phyloP scores from a whole-genome alignment of 1,140 invertebrate species.

The Maconellicoccus hirsutus region DNA sequence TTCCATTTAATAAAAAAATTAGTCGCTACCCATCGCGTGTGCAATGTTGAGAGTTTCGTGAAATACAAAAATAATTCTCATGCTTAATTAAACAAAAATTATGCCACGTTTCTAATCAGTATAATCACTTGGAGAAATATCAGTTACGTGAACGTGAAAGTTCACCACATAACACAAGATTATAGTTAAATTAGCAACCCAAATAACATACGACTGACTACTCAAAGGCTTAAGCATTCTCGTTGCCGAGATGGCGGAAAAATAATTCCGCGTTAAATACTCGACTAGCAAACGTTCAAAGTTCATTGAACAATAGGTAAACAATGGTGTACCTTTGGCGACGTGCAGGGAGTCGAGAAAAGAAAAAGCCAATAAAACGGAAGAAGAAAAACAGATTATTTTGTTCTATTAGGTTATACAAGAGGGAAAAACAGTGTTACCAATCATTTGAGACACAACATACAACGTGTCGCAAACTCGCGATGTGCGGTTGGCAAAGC shows the following conservation, averaged over 20 bases:
- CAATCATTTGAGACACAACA: constrained; percentile 2
- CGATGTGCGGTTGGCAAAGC: constrained; percentile 12
- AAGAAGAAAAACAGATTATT: background rate
- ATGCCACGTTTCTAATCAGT: too few relatives aligned
- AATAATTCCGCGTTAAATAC: background rate
- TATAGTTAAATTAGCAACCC: background rate
- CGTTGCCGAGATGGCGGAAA: background rate
- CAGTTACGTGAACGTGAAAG: too few relatives aligned
- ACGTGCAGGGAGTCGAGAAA: background rate
- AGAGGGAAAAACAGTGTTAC: constrained; percentile 9
- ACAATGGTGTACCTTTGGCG: background rate
- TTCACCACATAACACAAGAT: too few relatives aligned
- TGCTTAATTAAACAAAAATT: too few relatives aligned
- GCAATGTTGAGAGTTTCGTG: too few relatives aligned
- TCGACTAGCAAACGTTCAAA: background rate
- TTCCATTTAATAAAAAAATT: too few relatives aligned
- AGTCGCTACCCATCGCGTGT: too few relatives aligned
- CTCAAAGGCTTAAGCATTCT: background rate
- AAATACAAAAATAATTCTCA: too few relatives aligned
- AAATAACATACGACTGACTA: background rate
- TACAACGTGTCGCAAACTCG: background rate
- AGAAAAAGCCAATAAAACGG: background rate
- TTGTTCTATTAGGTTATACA: background rate
- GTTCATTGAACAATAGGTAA: constrained; percentile 18
- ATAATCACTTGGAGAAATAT: too few relatives aligned